These are phyloP conservation scores for Masticophis lateralis DNA, from an alignment of 2,797 vertebrate genomes.

Conservation along the genomic window DNA sequence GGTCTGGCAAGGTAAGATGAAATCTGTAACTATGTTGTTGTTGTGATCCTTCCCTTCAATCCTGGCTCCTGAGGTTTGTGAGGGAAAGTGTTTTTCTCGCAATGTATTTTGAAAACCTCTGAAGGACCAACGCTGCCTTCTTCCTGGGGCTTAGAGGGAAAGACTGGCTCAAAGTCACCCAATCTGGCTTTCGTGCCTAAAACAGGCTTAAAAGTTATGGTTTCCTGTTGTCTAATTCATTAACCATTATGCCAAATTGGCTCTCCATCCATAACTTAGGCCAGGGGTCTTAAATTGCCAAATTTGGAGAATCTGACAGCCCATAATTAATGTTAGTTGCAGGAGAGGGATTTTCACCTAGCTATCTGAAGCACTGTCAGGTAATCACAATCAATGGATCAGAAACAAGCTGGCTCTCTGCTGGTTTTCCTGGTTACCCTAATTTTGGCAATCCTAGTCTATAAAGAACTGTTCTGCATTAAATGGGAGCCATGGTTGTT, in stretches of 20 bases:
- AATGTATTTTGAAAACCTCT: not conserved
- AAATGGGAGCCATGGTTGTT: not conserved
- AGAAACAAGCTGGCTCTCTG: not conserved
- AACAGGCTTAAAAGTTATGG: not conserved
- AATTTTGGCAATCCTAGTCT: not conserved
- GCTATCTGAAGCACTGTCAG: not conserved
- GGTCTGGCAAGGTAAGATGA: not conserved
- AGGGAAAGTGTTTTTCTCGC: not conserved
- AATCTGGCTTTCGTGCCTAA: not conserved
- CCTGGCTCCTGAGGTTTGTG: not conserved
- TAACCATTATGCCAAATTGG: not conserved
- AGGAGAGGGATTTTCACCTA: not conserved
- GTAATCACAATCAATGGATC: not conserved
- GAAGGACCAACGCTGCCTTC: not conserved
- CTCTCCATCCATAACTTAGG: not conserved
- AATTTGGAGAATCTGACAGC: not conserved
- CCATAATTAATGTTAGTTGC: not conserved
- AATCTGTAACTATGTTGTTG: not conserved
- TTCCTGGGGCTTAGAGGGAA: not conserved
- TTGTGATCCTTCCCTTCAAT: not conserved
- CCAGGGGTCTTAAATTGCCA: not conserved
- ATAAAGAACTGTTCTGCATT: not conserved
- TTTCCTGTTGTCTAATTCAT: not conserved
- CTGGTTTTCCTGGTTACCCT: not conserved
- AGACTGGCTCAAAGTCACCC: not conserved